Evolutionary conservation across 2,797 vertebrate species (phyloP), one percentile per base, ranked within the genome.

Genomic region (Anisognathus igniventris): DNA sequence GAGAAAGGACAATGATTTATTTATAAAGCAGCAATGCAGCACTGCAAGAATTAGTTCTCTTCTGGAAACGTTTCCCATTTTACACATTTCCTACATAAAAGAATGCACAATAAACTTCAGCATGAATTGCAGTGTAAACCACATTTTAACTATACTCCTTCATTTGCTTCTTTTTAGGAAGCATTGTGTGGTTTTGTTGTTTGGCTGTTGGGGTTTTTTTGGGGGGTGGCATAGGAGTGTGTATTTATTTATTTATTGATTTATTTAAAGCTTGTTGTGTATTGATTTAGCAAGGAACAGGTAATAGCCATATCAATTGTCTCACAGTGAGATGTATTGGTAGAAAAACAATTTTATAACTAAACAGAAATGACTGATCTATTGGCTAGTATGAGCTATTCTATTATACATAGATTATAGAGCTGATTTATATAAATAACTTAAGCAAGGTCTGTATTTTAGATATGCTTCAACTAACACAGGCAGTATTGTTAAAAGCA

Each of bases 11-110:
- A 96, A 94, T 93, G 95, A 94, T 97, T 97, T 96, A 96, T 96
- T 97, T 95, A 96, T 94, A 94, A 93, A 96, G 92, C 93, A 96
- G 93, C 93, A 94, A 95, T 94, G 95, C 93, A 97, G 91, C 79
- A 84, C 87, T 90, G 70, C 85, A 94, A 92, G 76, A 94, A 90
- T 90, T 90, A 93, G 48, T 79, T 86, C 54, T 81, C 37, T 75
- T 78, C 68, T 88, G 87, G 73, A 95, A 91, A 81, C 3, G 9
- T 28, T 90, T 78, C 76, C 39, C 51, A 78, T 79, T 92, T 94
- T 62, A 88, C 68, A 87, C 68, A 92, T 82, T 88, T 76, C 47
- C 65, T 66, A 88, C 30, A 30, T 39, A 48, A 81, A 88, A 95
- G 27, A 78, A 84, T 21, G 79, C 73, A 88, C 58, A 81, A 40